Evolutionary conservation across 2,797 vertebrate species (phyloP).

Genomic region (Trichosurus vulpecula): DNA sequence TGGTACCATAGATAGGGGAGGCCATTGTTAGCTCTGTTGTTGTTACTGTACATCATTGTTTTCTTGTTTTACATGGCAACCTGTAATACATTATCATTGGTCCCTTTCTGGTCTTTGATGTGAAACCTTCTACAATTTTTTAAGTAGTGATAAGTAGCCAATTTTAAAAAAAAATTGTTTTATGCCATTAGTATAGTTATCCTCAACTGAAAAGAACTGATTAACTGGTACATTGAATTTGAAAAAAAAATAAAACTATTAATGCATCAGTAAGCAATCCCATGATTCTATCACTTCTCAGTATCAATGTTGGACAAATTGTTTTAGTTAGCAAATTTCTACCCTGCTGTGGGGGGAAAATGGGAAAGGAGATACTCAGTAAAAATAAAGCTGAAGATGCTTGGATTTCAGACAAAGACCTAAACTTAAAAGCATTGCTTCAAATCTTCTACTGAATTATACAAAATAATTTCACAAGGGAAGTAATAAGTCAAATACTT

Average conservation of each 20-base stretch:
- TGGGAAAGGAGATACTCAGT: not conserved
- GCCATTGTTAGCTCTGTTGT: not conserved
- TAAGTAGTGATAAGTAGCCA: not conserved
- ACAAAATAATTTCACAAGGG: not conserved
- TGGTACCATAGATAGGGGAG: not conserved
- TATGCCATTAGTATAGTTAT: not conserved
- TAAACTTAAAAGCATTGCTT: not conserved
- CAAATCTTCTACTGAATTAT: not conserved
- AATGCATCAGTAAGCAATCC: not conserved
- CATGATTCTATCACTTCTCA: not conserved
- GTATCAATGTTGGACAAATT: not conserved
- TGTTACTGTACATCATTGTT: not conserved
- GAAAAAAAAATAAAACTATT: not conserved
- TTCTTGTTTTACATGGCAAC: not conserved
- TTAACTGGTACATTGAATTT: not conserved
- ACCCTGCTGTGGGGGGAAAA: fast-evolving
- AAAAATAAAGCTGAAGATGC: not conserved
- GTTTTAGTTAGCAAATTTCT: not conserved
- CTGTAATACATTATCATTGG: not conserved
- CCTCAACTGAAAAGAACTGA: not conserved
- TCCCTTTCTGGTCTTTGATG: not conserved
- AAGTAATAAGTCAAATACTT: not conserved
- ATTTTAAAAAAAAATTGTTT: not conserved
- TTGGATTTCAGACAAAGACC: not conserved
- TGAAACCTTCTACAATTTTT: not conserved